Evolutionary conservation across 2,888 invertebrate species (phyloP), one percentile per base, ranked within the genome.

Genomic region (Leucozona laternaria): DNA sequence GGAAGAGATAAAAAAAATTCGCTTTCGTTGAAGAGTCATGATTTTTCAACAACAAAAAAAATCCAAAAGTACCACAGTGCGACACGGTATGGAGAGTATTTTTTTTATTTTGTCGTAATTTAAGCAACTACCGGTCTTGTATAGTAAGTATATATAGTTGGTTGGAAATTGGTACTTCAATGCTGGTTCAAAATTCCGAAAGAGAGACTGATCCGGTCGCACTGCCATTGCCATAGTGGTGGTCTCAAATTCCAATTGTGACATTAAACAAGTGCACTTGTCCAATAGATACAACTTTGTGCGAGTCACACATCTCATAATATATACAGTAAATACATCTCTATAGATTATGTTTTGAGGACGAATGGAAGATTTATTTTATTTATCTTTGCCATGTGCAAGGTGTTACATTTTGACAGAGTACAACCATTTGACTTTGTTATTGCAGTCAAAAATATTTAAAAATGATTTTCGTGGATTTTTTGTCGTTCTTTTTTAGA

Each of bases 161-260:
- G 25, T 28, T 79, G 76, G 60, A 75, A 72, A 73, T 77, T 71
- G 68, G 53, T 70, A 70, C 53, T 70, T 57, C 8, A 55, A 68
- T 71, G 71, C 80, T 73, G 82, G 62, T 82, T 64, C 58, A 37
- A 11, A 20, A 6, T 31, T 31, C 31, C 1, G 37, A 58, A 13
- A 57, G 28, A 79, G 55, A 80, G 58, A 81, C 71, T 45, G 55
- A 83, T 78, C 81, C 62, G 79, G 70, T 73, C 68, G 82, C 73
- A 73, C 43, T 68, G 82, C 72, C 72, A 58, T 45, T 68, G 73
- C 60, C 48, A 75, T 55, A 71, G 58, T 17, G 82, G 86, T 86
- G 86, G 86, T 86, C 82, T 82, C 86, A 58, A 78, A 86, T 86
- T 86, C 86, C 86, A 86, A 86, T 86, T 86, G 86, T 68, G 86